phyloP scores from a whole-genome alignment of 2,797 vertebrate genomes.

The Channallabes apus region DNA sequence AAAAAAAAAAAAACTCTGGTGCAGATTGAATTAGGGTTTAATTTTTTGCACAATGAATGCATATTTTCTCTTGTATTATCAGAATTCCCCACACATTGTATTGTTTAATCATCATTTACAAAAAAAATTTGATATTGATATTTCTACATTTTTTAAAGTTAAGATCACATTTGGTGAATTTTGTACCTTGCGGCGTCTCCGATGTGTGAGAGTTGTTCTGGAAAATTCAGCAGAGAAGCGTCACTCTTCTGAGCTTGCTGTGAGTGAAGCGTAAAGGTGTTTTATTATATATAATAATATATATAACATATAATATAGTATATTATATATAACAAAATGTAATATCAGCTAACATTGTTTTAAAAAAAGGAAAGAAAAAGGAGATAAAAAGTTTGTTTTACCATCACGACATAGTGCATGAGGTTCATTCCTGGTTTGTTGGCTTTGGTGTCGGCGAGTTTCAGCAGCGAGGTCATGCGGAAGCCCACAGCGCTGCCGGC shows the following conservation, averaged over 20 bases:
- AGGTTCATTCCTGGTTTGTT: constrained; percentile 86
- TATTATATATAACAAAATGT: not conserved
- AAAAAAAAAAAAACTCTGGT: too few species aligned
- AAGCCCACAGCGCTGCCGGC: constrained; percentile 82
- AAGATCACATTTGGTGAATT: not conserved
- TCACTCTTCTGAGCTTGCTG: constrained; percentile 82
- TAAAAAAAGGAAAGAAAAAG: not conserved
- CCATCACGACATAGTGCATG: constrained; percentile 86
- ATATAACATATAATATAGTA: too few species aligned
- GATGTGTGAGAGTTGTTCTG: constrained; percentile 72
- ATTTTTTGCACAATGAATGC: not conserved
- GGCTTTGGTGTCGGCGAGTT: constrained; percentile 81
- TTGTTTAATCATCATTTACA: not conserved
- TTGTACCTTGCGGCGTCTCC: constrained; percentile 74
- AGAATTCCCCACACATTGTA: not conserved
- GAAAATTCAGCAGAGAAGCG: constrained; percentile 70
- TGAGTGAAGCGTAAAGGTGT: constrained; percentile 23
- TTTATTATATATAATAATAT: not conserved
- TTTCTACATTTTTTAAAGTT: not conserved
- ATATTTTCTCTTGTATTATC: not conserved
- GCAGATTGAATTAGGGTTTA: not conserved
- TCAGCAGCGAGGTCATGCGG: constrained; percentile 78
- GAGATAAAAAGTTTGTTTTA: constrained; percentile 38
- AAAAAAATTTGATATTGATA: too few species aligned
- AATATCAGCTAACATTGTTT: not conserved